Evolutionary conservation across 2,113 vertebrate genomes (phyloP), one percentile per base, ranked within the genome.

Genomic region (Nothocercus julius): DNA sequence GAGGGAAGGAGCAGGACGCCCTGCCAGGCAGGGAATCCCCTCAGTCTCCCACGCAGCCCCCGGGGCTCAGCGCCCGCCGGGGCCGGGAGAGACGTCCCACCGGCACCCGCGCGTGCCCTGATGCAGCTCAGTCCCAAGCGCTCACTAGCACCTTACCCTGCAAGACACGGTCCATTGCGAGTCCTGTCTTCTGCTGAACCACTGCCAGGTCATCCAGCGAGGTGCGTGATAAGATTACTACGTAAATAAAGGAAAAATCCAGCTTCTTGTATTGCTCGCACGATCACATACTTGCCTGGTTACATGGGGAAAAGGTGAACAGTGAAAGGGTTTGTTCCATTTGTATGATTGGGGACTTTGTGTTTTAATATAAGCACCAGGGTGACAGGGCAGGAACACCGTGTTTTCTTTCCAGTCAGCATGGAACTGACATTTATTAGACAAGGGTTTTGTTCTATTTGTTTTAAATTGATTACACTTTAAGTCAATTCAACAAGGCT

Each of bases 321-420:
- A 96, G 81, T 94, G 94, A 95, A 96, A 92, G 93, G 88, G 79
- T 95, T 95, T 94, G 92, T 94, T 95, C 90, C 83, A 40, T 87
- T 89, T 20, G 27, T 79, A 95, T 97, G 88, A 96, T 94, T 95
- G 92, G 93, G 96, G 83, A 95, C 95, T 94, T 88, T 92, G 92
- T 97, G 67, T 89, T 95, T 86, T 69, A 92, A 87, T 80, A 95
- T 88, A 82, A 79, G 92, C 70, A 15, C 22, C 0, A 0, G 75
- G 93, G 95, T 97, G 94, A 96, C 70, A 92, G 93, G 96, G 93
- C 94, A 97, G 77, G 85, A 95, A 94, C 86, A 90, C 2, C 2
- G 78, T 96, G 95, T 96, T 97, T 96, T 96, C 93, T 95, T 95
- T 96, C 85, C 75, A 94, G 93, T 79, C 87, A 96, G 95, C 89